Evolutionary conservation across 2,888 invertebrate genomes (phyloP).

Genomic region (Gnatocerus cornutus): DNA sequence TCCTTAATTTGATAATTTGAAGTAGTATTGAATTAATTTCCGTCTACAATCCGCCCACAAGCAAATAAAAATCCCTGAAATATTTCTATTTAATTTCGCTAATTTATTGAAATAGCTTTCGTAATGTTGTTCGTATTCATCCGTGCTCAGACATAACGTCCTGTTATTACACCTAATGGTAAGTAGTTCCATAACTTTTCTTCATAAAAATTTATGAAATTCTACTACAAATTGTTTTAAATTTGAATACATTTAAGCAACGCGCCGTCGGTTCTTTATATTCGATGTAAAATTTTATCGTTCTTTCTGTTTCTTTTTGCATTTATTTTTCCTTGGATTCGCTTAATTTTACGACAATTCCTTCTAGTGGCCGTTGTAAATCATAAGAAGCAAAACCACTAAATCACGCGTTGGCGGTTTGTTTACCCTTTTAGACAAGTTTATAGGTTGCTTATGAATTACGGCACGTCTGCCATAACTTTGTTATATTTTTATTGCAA

Average conservation of each 20-base stretch:
- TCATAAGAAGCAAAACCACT: conserved; percentile 50
- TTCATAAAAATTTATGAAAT: conserved; percentile 50
- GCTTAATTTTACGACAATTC: conserved; percentile 45
- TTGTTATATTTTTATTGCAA: conserved; percentile 55
- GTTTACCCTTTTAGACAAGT: conserved; percentile 64
- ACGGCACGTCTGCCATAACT: conserved; percentile 61
- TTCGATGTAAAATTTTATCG: conserved; percentile 46
- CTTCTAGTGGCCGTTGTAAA: conserved; percentile 46
- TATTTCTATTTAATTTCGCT: conserved; percentile 52
- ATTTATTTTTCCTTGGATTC: conserved; percentile 21
- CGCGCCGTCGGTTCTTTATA: conserved; percentile 36
- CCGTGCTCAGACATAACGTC: conserved; percentile 45
- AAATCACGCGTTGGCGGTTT: conserved; percentile 64
- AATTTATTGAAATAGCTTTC: conserved; percentile 50
- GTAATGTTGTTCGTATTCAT: conserved; percentile 46
- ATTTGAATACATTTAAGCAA: conserved; percentile 48
- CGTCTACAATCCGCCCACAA: conserved; percentile 46
- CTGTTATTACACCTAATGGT: conserved; percentile 51
- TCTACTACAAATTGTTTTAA: conserved; percentile 51
- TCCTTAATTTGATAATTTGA: conserved; percentile 36
- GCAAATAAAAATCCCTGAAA: conserved; percentile 43
- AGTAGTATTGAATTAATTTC: conserved; percentile 46
- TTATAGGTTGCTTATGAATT: conserved; percentile 63
- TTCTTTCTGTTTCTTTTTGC: conserved; percentile 15
- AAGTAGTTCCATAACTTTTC: conserved; percentile 45